A percentile compares a stretch with the other conserved stretches of the same genome.
Evolutionary conservation across 2,797 vertebrate species (phyloP).

Genomic region (Tiaroga cobitis): DNA sequence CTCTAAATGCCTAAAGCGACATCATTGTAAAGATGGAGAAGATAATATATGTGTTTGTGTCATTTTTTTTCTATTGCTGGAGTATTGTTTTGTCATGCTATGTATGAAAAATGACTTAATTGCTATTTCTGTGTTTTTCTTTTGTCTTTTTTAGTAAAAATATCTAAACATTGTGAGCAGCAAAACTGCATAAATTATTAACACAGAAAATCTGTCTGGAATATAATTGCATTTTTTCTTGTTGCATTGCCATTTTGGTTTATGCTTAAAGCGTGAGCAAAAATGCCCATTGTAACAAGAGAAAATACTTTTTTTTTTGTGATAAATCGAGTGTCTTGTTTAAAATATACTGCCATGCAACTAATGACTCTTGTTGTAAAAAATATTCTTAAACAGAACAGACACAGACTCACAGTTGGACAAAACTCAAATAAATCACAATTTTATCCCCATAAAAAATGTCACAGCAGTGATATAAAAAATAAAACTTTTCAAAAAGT

Average conservation of each 20-base stretch:
- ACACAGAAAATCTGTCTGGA: not conserved
- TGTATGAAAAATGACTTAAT: not conserved
- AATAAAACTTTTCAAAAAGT: not conserved
- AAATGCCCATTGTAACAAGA: not conserved
- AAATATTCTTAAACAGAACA: not conserved
- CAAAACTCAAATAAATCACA: not conserved
- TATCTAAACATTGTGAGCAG: not conserved
- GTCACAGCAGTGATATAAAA: not conserved
- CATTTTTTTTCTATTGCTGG: not conserved
- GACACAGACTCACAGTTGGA: not conserved
- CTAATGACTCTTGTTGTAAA: not conserved
- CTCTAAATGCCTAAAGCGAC: not conserved
- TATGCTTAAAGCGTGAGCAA: not conserved
- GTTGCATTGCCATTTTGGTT: not conserved
- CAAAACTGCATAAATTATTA: not conserved
- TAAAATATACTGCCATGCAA: not conserved
- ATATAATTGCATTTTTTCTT: not conserved
- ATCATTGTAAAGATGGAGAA: slow-evolving; percentile 4
- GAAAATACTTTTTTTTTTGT: not conserved
- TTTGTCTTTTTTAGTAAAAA: not conserved
- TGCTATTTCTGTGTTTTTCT: not conserved
- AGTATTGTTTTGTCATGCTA: not conserved
- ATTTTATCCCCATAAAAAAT: not conserved
- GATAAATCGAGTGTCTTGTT: not conserved
- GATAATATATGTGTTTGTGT: not conserved